Percentiles rank a stretch among this genome's conserved stretches.
phyloP scores from a whole-genome alignment of 2,797 vertebrate species.

The Loriculus beryllinus region DNA sequence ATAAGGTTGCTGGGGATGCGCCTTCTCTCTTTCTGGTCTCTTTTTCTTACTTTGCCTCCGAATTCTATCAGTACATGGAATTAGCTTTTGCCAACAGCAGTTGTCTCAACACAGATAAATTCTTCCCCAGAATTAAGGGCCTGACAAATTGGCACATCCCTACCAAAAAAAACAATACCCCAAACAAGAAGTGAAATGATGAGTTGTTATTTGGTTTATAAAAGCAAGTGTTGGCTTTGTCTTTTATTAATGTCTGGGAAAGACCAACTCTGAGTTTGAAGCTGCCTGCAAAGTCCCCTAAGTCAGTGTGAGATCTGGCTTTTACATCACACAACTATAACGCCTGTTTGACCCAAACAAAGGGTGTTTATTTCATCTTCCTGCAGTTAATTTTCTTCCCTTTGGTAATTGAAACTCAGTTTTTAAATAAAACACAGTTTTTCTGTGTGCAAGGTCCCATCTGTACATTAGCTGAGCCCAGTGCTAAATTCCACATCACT shows the following conservation, averaged over 20 bases:
- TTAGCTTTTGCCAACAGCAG: not conserved
- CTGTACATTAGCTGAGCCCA: not conserved
- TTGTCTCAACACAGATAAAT: not conserved
- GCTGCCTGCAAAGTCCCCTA: not conserved
- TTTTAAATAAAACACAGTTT: not conserved
- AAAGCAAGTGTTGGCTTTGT: not conserved
- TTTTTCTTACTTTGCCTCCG: not conserved
- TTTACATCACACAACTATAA: not conserved
- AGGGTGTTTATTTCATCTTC: not conserved
- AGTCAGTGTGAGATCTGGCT: not conserved
- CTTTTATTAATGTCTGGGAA: not conserved
- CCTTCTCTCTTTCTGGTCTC: not conserved
- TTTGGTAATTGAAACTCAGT: not conserved
- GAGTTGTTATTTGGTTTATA: not conserved
- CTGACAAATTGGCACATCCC: not conserved
- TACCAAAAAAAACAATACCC: not conserved
- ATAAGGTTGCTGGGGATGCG: not conserved
- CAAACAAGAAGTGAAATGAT: not conserved
- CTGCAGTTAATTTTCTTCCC: not conserved
- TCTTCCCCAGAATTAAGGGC: not conserved
- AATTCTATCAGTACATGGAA: slow-evolving; percentile 13
- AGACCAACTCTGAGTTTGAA: not conserved
- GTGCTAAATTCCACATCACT: not conserved
- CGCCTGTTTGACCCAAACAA: not conserved
- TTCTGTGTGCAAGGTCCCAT: not conserved